These are phyloP conservation scores for Zaprionus vittiger DNA, from an alignment of 1,140 invertebrate genomes.

Conservation along the genomic window DNA sequence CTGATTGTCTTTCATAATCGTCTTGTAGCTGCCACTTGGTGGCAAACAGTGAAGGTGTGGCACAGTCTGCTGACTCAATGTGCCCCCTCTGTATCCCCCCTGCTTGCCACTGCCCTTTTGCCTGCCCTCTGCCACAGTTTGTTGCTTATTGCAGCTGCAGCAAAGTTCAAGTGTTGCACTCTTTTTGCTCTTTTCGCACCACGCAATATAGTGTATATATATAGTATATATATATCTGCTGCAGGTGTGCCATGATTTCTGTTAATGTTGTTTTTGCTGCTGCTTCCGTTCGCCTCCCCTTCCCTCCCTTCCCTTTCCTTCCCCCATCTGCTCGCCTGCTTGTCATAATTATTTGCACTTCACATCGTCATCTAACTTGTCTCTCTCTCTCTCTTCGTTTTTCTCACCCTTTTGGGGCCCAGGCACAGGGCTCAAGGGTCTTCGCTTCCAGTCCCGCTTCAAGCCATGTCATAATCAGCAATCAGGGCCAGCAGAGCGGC, in stretches of 20 bases:
- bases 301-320: constrained; percentile 9
- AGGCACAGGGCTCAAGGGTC: not conserved
- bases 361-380: constrained; percentile 58
- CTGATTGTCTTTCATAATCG: constrained; percentile 81
- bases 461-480: constrained; percentile 68
- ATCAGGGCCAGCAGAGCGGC: constrained; percentile 27
- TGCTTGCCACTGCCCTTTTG: not conserved
- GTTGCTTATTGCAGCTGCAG: constrained; percentile 61
- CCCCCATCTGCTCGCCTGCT: constrained; percentile 22
- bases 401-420: constrained; percentile 25
- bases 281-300: constrained; percentile 63
- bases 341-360: constrained; percentile 81
- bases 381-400: constrained; percentile 7
- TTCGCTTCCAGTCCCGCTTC: not conserved
- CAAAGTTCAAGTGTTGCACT: constrained; percentile 78
- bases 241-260: constrained; percentile 76
- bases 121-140: constrained; percentile 1
- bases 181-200: constrained; percentile 52
- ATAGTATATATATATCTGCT: constrained; percentile 8
- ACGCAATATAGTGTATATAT: constrained; percentile 38
- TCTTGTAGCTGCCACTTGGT: constrained; percentile 33
- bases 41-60: constrained; percentile 33
- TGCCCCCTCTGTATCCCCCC: not conserved
- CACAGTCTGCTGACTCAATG: constrained; percentile 46
- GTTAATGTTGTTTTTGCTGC: constrained; percentile 39